Base-by-base conservation (phyloP, 2,797 vertebrate species). In the Netta rufina region DNA sequence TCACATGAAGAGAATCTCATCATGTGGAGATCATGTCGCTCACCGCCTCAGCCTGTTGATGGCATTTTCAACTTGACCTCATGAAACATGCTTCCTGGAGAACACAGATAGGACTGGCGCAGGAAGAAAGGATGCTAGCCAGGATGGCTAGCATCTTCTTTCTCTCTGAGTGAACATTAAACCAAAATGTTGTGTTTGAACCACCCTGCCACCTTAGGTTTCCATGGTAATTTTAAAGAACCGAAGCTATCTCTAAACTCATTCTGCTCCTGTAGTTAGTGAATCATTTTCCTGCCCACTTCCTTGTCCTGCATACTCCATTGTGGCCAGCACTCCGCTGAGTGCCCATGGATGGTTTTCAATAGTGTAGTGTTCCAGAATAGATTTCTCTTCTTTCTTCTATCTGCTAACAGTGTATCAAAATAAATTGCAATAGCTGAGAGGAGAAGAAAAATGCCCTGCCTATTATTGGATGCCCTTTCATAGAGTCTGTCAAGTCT, bases 401-500 rank as follows among this genome's bases (percentile, higher is more conserved):
- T 60, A 56, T 45, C 53, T 41, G 11, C 20, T 56, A 84, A 27
- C 47, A 53, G 38, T 76, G 64, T 76, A 71, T 84, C 84, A 94
- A 47, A 91, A 81, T 54, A 51, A 90, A 51, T 83, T 73, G 30
- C 74, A 90, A 8, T 15, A 81, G 45, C 85, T 91, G 57, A 89
- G 90, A 75, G 71, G 57, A 93, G 86, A 72, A 88, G 67, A 57
- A 87, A 83, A 79, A 16, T 90, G 45, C 41, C 54, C 91, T 91
- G 71, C 51, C 57, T 89, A 3, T 78, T 77, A 47, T 65, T 9
- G 8, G 86, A 69, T 92, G 87, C 74, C 93, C 96, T 90, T 84
- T 64, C 71, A 16, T 39, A 38, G 91, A 90, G 79, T 66, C 87
- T 96, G 90, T 90, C 95, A 92, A 27, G 43, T 93, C 75, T 58